Conservation (phyloP, 2,797 vertebrate genomes). For the Crenichthys baileyi region DNA sequence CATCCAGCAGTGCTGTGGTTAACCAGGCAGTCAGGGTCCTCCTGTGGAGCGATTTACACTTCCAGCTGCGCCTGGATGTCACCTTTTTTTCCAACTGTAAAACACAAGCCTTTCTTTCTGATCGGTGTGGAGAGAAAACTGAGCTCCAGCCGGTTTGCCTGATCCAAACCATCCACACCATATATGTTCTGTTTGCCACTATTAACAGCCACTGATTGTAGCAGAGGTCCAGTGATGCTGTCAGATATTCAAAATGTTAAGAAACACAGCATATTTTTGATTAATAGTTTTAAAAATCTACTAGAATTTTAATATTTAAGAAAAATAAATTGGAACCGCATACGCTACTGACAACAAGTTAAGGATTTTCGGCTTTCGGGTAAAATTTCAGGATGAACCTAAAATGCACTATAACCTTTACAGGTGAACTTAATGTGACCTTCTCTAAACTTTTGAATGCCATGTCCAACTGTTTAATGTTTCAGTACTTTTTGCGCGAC, state of each 20-base stretch:
- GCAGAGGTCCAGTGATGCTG: constrained; percentile 12
- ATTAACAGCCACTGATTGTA: constrained; percentile 23
- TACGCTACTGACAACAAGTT: too few species aligned
- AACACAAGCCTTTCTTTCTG: constrained; percentile 58
- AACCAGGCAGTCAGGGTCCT: constrained; percentile 31
- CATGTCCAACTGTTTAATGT: too few species aligned
- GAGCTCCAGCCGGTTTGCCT: constrained; percentile 46
- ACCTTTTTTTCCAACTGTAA: constrained; percentile 38
- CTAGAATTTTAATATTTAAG: too few species aligned
- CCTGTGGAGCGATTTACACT: constrained; percentile 28
- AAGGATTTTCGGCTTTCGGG: too few species aligned
- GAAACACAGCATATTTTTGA: not conserved
- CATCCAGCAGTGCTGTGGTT: constrained; percentile 18
- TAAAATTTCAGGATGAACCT: too few species aligned
- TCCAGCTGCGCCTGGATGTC: constrained; percentile 54
- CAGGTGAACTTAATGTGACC: too few species aligned
- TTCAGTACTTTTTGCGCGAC: too few species aligned
- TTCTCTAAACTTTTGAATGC: too few species aligned
- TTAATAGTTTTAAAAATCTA: not conserved
- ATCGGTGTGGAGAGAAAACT: constrained; percentile 42
- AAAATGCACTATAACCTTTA: too few species aligned
- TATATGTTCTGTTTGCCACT: constrained; percentile 22
- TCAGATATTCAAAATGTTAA: not conserved
- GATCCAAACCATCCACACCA: constrained; percentile 43
- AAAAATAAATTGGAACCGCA: not conserved